Percentiles rank a stretch among this genome's conserved stretches.
These are phyloP conservation scores for Pantherophis vulpinus DNA, from an alignment of 2,797 vertebrate species.

Conservation along the genomic window DNA sequence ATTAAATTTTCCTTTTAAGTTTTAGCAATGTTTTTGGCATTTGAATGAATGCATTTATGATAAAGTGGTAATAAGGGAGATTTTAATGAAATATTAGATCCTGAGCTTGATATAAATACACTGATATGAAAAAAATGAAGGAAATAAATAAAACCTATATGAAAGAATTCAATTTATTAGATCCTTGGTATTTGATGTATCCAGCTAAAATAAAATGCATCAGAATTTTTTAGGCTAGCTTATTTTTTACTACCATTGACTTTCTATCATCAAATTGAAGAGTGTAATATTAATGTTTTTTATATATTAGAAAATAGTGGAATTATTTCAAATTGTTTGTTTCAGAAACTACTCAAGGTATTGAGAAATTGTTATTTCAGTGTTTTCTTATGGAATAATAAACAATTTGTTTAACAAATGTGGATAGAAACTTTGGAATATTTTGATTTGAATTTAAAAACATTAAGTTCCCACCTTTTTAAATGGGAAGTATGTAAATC, in stretches of 20 bases:
- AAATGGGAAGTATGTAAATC: not conserved
- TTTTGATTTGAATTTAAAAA: not conserved
- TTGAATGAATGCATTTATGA: not conserved
- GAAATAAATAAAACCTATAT: not conserved
- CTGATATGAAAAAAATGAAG: not conserved
- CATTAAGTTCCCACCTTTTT: not conserved
- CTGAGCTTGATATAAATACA: not conserved
- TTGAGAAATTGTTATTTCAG: not conserved
- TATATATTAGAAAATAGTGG: not conserved
- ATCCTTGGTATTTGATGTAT: not conserved
- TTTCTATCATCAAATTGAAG: not conserved
- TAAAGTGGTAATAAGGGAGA: not conserved
- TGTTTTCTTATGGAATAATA: not conserved
- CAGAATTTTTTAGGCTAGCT: not conserved
- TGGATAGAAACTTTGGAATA: not conserved
- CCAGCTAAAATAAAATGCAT: not conserved
- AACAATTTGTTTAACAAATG: not conserved
- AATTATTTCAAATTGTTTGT: not conserved
- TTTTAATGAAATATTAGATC: not conserved
- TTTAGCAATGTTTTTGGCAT: not conserved
- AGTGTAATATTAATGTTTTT: not conserved
- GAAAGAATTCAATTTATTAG: not conserved
- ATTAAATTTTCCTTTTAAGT: not conserved
- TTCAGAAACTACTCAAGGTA: not conserved
- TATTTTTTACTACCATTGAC: not conserved